Conservation (phyloP, 2,113 vertebrate species). For the Bettongia penicillata region DNA sequence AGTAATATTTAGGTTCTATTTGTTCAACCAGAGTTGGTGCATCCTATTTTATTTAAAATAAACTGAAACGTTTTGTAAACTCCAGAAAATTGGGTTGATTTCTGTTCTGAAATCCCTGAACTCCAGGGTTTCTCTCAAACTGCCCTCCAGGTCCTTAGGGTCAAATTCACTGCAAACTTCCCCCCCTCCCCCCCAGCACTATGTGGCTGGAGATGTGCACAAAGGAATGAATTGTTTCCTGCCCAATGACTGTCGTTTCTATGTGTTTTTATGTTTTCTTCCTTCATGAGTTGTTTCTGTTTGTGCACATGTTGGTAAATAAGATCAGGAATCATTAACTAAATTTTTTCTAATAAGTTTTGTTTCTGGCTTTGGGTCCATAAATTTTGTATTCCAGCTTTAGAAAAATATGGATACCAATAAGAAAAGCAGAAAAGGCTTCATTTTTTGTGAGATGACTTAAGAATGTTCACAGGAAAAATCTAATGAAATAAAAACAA, state of each 20-base stretch:
- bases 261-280: background rate
- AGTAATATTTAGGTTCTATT: background rate
- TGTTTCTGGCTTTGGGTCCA: constrained; percentile 34
- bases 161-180: constrained; percentile 4
- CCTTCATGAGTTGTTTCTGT: background rate
- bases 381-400: constrained; percentile 26
- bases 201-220: background rate
- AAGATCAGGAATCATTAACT: background rate
- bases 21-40: constrained; percentile 7
- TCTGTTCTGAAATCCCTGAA: background rate
- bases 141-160: background rate
- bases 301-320: background rate
- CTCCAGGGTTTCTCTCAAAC: background rate
- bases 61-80: constrained; percentile 23
- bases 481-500: constrained; percentile 20
- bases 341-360: background rate
- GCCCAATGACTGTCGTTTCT: background rate
- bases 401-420: background rate
- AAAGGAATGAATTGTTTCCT: background rate
- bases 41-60: constrained; percentile 41
- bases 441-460: background rate
- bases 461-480: constrained; percentile 13
- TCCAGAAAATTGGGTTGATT: constrained; percentile 16
- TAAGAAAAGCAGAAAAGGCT: constrained; percentile 22
- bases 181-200: background rate